phyloP scores from a whole-genome alignment of 2,797 vertebrate genomes.

The Lacerta agilis region DNA sequence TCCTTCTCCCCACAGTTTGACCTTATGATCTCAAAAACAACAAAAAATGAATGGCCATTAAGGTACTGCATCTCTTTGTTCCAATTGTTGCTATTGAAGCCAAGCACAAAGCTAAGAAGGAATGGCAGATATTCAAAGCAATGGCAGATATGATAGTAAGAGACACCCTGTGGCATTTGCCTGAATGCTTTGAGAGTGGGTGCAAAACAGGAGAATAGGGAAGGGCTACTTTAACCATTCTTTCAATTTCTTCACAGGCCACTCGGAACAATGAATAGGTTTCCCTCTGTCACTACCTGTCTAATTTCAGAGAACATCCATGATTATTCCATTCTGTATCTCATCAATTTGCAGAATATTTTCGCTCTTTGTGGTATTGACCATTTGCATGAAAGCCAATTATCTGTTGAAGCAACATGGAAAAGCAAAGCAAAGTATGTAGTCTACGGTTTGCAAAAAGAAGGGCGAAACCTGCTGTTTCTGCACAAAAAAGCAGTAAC shows the following conservation, averaged over 20 bases:
- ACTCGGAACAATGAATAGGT: slow-evolving; percentile 50
- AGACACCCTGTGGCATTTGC: slow-evolving; percentile 54
- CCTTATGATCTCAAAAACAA: slow-evolving; percentile 50
- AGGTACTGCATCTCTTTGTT: slow-evolving; percentile 51
- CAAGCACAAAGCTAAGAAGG: slow-evolving; percentile 15
- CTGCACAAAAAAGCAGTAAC: slow-evolving; percentile 5
- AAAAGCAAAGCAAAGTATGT: slow-evolving; percentile 32
- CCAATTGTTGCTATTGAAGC: slow-evolving; percentile 62
- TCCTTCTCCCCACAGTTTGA: slow-evolving; percentile 49
- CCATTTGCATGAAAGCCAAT: slow-evolving; percentile 43
- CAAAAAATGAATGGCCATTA: slow-evolving; percentile 44
- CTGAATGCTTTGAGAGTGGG: slow-evolving; percentile 51
- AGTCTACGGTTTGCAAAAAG: slow-evolving; percentile 50
- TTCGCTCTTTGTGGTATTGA: slow-evolving; percentile 59
- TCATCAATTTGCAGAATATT: slow-evolving; percentile 51
- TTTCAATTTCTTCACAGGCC: slow-evolving; percentile 50
- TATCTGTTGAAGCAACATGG: slow-evolving; percentile 53
- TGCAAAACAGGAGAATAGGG: slow-evolving; percentile 49
- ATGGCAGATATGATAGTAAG: slow-evolving; percentile 39
- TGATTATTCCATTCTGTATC: slow-evolving; percentile 60
- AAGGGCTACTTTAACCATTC: slow-evolving; percentile 43
- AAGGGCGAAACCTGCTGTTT: slow-evolving; percentile 2
- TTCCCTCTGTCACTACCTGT: slow-evolving; percentile 19
- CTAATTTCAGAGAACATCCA: slow-evolving; percentile 43
- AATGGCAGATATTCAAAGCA: slow-evolving; percentile 51